These are phyloP conservation scores for Phenganax subtilis DNA, from an alignment of 92 coral and sea anemone species.

Conservation along the genomic window DNA sequence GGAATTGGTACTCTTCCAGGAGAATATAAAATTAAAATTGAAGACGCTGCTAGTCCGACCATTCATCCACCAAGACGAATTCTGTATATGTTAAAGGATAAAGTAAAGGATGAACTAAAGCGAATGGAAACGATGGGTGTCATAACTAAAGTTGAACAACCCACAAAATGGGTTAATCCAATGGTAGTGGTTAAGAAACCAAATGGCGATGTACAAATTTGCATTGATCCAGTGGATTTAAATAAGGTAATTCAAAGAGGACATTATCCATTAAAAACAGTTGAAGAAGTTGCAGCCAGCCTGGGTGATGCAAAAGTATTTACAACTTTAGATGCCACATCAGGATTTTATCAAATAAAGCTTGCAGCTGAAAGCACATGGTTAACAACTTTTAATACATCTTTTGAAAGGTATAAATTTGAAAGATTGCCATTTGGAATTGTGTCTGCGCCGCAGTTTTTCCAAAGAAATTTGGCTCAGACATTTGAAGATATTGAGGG, in stretches of 20 bases:
- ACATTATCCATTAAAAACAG: slow-evolving; percentile 28
- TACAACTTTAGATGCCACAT: slow-evolving; percentile 21
- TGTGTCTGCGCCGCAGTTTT: slow-evolving; percentile 7
- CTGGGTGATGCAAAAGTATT: slow-evolving; percentile 18
- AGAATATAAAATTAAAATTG: slow-evolving; percentile 31
- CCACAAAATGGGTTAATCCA: slow-evolving; percentile 36
- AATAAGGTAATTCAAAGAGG: slow-evolving; percentile 11
- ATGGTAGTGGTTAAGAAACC: slow-evolving; percentile 25
- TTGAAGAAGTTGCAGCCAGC: slow-evolving; percentile 16
- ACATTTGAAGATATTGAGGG: slow-evolving; percentile 32
- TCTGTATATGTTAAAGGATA: slow-evolving; percentile 24
- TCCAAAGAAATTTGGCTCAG: slow-evolving; percentile 26
- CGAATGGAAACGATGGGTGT: slow-evolving; percentile 28
- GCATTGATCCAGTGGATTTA: slow-evolving; percentile 22
- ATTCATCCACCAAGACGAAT: slow-evolving; percentile 34
- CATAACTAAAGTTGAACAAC: slow-evolving; percentile 32
- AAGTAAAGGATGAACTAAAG: slow-evolving; percentile 23
- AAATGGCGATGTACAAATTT: slow-evolving; percentile 16
- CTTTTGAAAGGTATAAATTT: slow-evolving; percentile 17
- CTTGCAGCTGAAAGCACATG: slow-evolving; percentile 17
- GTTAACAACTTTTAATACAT: slow-evolving; percentile 13
- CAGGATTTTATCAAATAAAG: slow-evolving; percentile 27
- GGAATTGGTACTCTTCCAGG: slow-evolving; percentile 36
- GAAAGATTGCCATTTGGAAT: slow-evolving; percentile 19
- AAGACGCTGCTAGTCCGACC: slow-evolving; percentile 2